A percentile compares a stretch with the other conserved stretches of the same genome.
phyloP scores from a whole-genome alignment of 2,888 invertebrate genomes.

The Orthosia gothica region DNA sequence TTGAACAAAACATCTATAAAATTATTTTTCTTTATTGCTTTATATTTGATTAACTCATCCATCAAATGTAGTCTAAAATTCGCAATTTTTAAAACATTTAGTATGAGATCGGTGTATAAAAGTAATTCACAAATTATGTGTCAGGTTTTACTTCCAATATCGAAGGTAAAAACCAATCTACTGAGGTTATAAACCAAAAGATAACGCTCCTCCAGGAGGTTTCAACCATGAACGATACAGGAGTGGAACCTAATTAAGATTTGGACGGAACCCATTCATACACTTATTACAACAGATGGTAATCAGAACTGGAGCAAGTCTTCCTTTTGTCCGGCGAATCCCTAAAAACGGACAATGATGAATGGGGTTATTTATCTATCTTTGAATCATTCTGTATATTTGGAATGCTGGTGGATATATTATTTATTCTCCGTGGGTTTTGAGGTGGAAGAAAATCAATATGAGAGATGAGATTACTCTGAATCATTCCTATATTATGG shows the following conservation, averaged over 20 bases:
- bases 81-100: background rate
- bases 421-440: constrained; percentile 10
- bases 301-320: constrained; percentile 75
- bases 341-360: constrained; percentile 76
- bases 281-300: constrained; percentile 80
- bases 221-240: constrained; percentile 63
- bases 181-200: constrained; percentile 21
- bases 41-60: constrained; percentile 14
- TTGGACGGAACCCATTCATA: constrained; percentile 73
- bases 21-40: constrained; percentile 12
- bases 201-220: constrained; percentile 67
- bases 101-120: background rate
- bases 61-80: constrained; percentile 13
- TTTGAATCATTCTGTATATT: constrained; percentile 50
- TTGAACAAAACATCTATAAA: constrained; percentile 16
- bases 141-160: background rate
- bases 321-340: constrained; percentile 76
- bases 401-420: constrained; percentile 21
- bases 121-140: background rate
- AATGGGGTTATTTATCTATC: constrained; percentile 72
- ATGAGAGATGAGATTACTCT: constrained; percentile 39
- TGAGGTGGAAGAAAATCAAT: constrained; percentile 37
- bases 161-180: constrained; percentile 39
- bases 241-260: constrained; percentile 79
- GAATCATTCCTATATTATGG: constrained; percentile 12